Conservation (phyloP, 2,797 vertebrate species). For the Dermochelys coriacea region DNA sequence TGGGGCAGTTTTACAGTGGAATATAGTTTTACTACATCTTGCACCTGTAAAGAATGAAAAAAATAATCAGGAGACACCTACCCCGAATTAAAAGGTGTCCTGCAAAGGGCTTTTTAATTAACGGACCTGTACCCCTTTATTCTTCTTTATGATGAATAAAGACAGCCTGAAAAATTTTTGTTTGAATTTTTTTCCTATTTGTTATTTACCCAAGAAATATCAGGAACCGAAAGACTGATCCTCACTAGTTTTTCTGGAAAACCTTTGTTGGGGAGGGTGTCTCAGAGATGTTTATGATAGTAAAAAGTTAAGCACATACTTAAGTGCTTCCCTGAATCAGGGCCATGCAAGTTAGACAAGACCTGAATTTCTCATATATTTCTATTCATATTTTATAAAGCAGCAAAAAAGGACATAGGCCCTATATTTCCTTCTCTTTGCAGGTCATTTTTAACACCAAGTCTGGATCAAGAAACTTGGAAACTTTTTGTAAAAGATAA, state of each 20-base stretch:
- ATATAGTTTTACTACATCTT: not conserved
- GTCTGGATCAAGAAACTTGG: not conserved
- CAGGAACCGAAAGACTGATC: not conserved
- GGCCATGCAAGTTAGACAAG: not conserved
- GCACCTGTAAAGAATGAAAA: not conserved
- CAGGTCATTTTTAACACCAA: not conserved
- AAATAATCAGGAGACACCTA: not conserved
- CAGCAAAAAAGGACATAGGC: not conserved
- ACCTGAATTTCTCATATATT: not conserved
- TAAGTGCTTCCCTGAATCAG: not conserved
- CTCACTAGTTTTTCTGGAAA: not conserved
- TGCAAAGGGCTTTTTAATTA: not conserved
- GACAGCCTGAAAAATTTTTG: accelerated
- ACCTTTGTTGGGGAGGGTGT: not conserved
- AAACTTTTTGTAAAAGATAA: not conserved
- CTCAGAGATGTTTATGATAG: not conserved
- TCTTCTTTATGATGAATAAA: not conserved
- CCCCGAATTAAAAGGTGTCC: not conserved
- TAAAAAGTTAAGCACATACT: not conserved
- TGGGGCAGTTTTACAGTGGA: not conserved
- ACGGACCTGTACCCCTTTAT: not conserved
- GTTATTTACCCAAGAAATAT: not conserved
- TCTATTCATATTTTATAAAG: not conserved
- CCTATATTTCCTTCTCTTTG: accelerated
- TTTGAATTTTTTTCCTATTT: not conserved